Evolutionary conservation across 1,140 invertebrate species (phyloP).

Genomic region (Penaeus japonicus): DNA sequence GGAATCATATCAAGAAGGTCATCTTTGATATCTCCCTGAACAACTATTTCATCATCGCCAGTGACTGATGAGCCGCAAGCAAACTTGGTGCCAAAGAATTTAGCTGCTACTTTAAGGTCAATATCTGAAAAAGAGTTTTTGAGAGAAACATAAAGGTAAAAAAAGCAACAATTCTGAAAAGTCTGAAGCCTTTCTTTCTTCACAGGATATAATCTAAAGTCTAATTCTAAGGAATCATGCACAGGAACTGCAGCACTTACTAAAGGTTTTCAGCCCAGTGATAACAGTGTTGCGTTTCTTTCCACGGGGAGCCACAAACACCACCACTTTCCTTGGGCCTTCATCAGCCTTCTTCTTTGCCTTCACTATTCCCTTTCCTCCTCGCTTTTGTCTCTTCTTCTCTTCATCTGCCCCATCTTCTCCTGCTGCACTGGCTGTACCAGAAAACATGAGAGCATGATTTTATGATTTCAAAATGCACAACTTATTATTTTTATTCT

Average conservation of each 20-base stretch:
- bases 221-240: not conserved
- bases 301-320: slow-evolving; percentile 91
- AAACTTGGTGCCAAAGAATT: slow-evolving; percentile 97
- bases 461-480: not conserved
- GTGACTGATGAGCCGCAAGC: slow-evolving; percentile 98
- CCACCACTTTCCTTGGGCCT: slow-evolving; percentile 78
- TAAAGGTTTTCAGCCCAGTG: slow-evolving; percentile 78
- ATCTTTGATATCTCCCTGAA: slow-evolving; percentile 98
- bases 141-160: not conserved
- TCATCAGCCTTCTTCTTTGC: slow-evolving; percentile 82
- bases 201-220: not conserved
- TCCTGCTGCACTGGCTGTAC: slow-evolving; percentile 63
- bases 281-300: slow-evolving; percentile 97
- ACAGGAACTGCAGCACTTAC: slow-evolving; percentile 66
- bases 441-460: not conserved
- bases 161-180: not conserved
- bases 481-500: too few species aligned
- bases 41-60: slow-evolving; percentile 98
- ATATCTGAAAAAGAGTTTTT: slow-evolving; percentile 75
- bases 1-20: slow-evolving; percentile 96
- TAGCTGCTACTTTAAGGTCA: slow-evolving; percentile 96
- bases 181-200: not conserved
- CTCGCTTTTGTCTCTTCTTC: slow-evolving; percentile 90
- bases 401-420: slow-evolving; percentile 82
- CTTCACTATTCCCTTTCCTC: slow-evolving; percentile 88